phyloP scores from a whole-genome alignment of 2,888 invertebrate species.

The Anthrax anthrax region DNA sequence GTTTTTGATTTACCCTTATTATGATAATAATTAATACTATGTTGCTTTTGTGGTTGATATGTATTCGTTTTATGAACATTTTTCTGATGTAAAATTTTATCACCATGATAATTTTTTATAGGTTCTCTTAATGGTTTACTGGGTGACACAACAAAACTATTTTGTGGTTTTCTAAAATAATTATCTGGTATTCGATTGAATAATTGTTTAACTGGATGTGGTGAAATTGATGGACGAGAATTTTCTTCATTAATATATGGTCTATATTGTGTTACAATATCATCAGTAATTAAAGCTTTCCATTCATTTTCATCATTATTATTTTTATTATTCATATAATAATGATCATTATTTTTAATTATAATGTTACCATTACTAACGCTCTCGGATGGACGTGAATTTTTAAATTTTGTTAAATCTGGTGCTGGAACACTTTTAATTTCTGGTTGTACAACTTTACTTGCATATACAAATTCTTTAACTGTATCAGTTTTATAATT shows the following conservation, averaged over 20 bases:
- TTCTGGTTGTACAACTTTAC: conserved; percentile 8
- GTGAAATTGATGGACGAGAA: conserved; percentile 14
- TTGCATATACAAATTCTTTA: conserved; percentile 5
- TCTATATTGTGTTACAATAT: background rate
- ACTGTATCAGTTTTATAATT: conserved; percentile 19
- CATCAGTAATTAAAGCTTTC: conserved; percentile 21
- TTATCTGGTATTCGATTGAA: conserved; percentile 12
- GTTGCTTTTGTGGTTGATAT: conserved; percentile 3
- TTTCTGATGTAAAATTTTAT: background rate
- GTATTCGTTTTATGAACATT: conserved; percentile 17
- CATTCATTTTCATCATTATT: conserved; percentile 23
- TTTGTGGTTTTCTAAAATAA: conserved; percentile 12
- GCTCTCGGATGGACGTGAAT: conserved; percentile 13
- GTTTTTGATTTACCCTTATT: conserved; percentile 17
- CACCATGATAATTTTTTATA: conserved; percentile 1
- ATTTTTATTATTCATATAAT: no score
- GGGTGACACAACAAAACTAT: conserved; percentile 18
- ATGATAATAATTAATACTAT: conserved; percentile 20
- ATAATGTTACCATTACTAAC: no score
- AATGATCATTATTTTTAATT: background rate
- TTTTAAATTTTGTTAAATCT: conserved; percentile 15
- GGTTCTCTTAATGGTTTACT: conserved; percentile 17
- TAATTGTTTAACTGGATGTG: background rate
- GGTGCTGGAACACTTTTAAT: conserved; percentile 14
- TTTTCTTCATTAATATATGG: conserved; percentile 9